Percentiles rank a stretch among this genome's conserved stretches.
These are phyloP conservation scores for Stegodyphus mimosarum DNA, from an alignment of 1,140 invertebrate species.

Conservation along the genomic window DNA sequence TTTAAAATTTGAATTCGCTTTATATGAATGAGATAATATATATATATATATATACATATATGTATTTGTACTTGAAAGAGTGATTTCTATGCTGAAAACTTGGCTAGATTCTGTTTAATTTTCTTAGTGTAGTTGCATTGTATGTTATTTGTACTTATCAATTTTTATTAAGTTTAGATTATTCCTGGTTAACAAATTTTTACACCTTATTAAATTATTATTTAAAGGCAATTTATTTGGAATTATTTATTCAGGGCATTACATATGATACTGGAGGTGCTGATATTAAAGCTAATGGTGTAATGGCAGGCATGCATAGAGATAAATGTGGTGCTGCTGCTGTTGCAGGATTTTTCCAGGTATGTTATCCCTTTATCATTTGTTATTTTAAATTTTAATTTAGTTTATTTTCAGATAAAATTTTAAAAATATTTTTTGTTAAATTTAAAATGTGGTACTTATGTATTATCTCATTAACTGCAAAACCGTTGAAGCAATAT, in stretches of 20 bases:
- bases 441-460: too few relatives aligned
- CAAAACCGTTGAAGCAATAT: too few relatives aligned
- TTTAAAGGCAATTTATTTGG: slow-evolving; percentile 26
- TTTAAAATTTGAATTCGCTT: too few relatives aligned
- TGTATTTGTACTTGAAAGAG: too few relatives aligned
- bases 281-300: slow-evolving; percentile 87
- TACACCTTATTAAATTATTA: background rate
- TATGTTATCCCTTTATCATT: slow-evolving; percentile 64
- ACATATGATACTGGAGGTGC: slow-evolving; percentile 90
- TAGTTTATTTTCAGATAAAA: too few relatives aligned
- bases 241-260: slow-evolving; percentile 76
- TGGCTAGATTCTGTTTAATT: background rate
- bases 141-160: background rate
- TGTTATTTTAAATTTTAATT: too few relatives aligned
- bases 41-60: too few relatives aligned
- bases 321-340: slow-evolving; percentile 97
- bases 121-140: background rate
- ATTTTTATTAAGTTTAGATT: background rate
- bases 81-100: too few relatives aligned
- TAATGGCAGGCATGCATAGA: slow-evolving; percentile 94
- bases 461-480: too few relatives aligned
- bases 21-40: too few relatives aligned
- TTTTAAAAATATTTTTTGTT: too few relatives aligned
- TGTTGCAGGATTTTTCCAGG: slow-evolving; percentile 92
- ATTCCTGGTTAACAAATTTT: background rate